Conservation (phyloP, 2,113 vertebrate genomes). For the Gymnobelideus leadbeateri region DNA sequence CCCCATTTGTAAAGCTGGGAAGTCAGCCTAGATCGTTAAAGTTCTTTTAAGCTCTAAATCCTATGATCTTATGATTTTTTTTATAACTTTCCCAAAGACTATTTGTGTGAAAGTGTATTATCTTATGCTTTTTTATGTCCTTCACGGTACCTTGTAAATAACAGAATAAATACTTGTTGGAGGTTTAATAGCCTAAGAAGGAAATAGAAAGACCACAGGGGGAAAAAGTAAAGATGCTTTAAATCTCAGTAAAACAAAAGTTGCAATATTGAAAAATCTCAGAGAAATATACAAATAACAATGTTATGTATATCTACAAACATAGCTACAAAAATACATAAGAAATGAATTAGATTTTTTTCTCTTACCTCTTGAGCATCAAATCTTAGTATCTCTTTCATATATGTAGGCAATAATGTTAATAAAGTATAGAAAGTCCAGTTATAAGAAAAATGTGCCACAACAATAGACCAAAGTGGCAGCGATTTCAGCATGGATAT, state of each 20-base stretch:
- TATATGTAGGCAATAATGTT: constrained; percentile 96
- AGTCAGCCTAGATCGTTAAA: not conserved
- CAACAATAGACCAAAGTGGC: constrained; percentile 95
- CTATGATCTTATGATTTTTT: not conserved
- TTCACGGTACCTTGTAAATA: not conserved
- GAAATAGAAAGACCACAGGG: not conserved
- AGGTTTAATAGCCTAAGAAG: not conserved
- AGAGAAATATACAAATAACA: not conserved
- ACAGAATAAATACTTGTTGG: not conserved
- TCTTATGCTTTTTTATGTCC: not conserved
- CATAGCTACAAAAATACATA: not conserved
- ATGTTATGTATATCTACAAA: not conserved
- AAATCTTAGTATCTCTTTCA: constrained; percentile 95
- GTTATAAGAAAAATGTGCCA: constrained; percentile 98
- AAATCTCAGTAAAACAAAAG: not conserved
- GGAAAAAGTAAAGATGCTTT: not conserved
- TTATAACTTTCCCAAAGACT: not conserved
- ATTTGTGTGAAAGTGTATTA: not conserved
- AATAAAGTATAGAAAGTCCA: constrained; percentile 99
- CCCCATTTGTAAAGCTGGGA: not conserved
- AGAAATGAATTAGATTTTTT: constrained; percentile 25
- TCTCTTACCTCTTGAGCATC: constrained; percentile 93
- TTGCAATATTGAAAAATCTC: constrained; percentile 9
- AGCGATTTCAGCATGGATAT: constrained; percentile 88
- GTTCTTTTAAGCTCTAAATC: not conserved